A percentile compares a stretch with the other conserved stretches of the same genome.
Conservation (phyloP, 1,140 invertebrate species). For the Drosophila suzukii region DNA sequence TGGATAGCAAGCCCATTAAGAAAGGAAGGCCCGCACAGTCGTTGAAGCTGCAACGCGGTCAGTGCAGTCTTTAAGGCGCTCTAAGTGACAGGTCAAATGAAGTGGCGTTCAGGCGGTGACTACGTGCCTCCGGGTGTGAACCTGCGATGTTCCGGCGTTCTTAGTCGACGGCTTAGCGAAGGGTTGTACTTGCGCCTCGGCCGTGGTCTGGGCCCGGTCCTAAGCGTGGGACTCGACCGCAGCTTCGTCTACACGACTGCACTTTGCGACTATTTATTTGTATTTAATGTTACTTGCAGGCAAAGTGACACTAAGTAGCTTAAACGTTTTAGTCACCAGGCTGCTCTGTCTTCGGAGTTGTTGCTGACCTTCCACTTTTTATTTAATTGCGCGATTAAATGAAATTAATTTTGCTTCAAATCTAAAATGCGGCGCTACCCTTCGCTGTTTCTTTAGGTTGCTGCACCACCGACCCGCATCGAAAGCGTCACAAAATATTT, state of each 20-base stretch:
- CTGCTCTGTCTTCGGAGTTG: not conserved
- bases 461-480: not conserved
- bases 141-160: not conserved
- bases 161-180: conserved; percentile 1
- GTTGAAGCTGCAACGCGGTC: conserved; percentile 4
- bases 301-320: conserved; percentile 74
- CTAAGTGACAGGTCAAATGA: conserved; percentile 37
- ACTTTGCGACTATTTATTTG: conserved; percentile 73
- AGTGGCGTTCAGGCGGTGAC: conserved; percentile 25
- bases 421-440: conserved; percentile 44
- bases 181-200: not conserved
- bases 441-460: not conserved
- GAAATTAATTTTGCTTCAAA: conserved; percentile 72
- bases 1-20: conserved; percentile 57
- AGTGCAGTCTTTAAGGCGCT: conserved; percentile 52
- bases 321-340: conserved; percentile 61
- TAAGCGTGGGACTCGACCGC: conserved; percentile 18
- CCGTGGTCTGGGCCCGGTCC: not conserved
- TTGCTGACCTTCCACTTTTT: conserved; percentile 50
- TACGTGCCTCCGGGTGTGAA: conserved; percentile 52
- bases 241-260: conserved; percentile 42
- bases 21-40: conserved; percentile 17
- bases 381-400: conserved; percentile 79
- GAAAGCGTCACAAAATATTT: conserved; percentile 1
- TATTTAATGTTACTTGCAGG: conserved; percentile 53